A percentile compares a stretch with the other conserved stretches of the same genome.
Evolutionary conservation across 1,140 invertebrate genomes (phyloP).

Genomic region (Grapholita molesta): DNA sequence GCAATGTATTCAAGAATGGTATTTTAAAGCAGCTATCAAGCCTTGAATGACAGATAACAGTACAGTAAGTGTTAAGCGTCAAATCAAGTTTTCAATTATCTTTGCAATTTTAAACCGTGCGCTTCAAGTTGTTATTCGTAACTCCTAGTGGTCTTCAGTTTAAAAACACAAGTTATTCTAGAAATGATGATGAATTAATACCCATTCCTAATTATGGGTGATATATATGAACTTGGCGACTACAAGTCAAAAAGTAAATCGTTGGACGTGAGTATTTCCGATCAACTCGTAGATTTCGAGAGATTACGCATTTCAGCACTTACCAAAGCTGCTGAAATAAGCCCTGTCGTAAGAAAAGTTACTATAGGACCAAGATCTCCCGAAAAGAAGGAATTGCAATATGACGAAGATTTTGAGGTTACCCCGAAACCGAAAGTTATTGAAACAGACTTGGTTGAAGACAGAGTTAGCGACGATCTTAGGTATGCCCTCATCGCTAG

Average conservation of each 20-base stretch:
- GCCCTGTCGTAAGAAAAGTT: slow-evolving; percentile 64
- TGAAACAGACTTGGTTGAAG: slow-evolving; percentile 45
- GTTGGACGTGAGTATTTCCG: slow-evolving; percentile 46
- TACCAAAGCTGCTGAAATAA: slow-evolving; percentile 73
- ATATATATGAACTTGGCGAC: slow-evolving; percentile 22
- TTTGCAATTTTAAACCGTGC: not conserved
- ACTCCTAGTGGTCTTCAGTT: not conserved
- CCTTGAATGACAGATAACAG: too few relatives aligned
- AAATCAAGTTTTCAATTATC: not conserved
- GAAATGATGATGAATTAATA: not conserved
- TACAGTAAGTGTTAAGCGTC: not conserved
- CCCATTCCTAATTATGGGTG: slow-evolving; percentile 23
- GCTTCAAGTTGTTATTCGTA: not conserved
- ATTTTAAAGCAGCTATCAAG: too few relatives aligned
- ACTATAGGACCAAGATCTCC: slow-evolving; percentile 72
- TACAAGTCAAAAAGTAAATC: slow-evolving; percentile 29
- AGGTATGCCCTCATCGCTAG: slow-evolving; percentile 62
- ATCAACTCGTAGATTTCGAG: slow-evolving; percentile 54
- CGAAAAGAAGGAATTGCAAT: slow-evolving; percentile 36
- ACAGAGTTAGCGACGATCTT: slow-evolving; percentile 56
- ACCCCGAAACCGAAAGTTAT: slow-evolving; percentile 21
- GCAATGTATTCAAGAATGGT: too few relatives aligned
- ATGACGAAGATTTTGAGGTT: slow-evolving; percentile 23
- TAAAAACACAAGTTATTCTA: not conserved
- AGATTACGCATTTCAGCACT: slow-evolving; percentile 67